phyloP scores from a whole-genome alignment of 2,797 vertebrate genomes.

The Peromyscus melanophrys region DNA sequence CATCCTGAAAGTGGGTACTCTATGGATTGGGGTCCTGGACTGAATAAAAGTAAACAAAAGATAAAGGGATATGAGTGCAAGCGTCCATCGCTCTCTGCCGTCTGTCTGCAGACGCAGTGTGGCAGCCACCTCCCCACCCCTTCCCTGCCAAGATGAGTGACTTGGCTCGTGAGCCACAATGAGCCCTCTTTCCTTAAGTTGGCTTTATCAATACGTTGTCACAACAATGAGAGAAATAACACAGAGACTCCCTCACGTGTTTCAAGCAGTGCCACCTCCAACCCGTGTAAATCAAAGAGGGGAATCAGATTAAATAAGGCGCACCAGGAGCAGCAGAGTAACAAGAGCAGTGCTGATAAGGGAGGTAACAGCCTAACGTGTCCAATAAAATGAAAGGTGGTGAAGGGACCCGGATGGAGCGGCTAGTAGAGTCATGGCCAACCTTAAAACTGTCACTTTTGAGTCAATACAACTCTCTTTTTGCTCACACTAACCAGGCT shows the following conservation, averaged over 20 bases:
- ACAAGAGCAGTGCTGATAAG: not conserved
- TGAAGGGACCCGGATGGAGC: not conserved
- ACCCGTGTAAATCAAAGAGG: not conserved
- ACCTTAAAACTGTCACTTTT: not conserved
- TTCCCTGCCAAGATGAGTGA: not conserved
- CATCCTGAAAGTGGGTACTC: not conserved
- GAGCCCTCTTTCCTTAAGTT: not conserved
- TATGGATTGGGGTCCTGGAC: not conserved
- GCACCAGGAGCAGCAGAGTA: not conserved
- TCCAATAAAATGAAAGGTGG: not conserved
- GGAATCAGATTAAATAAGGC: not conserved
- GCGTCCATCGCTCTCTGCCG: not conserved
- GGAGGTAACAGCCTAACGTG: not conserved
- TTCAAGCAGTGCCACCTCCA: not conserved
- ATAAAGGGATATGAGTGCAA: not conserved
- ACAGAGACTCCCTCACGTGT: not conserved
- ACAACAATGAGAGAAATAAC: not conserved
- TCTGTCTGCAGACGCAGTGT: not conserved
- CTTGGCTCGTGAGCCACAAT: not conserved
- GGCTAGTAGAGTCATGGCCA: not conserved
- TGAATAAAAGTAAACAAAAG: not conserved
- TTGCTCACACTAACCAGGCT: not conserved
- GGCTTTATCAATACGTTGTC: not conserved
- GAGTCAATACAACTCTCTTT: not conserved
- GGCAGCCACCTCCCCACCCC: not conserved